phyloP scores from a whole-genome alignment of 2,113 vertebrate species.

The Xyrauchen texanus region DNA sequence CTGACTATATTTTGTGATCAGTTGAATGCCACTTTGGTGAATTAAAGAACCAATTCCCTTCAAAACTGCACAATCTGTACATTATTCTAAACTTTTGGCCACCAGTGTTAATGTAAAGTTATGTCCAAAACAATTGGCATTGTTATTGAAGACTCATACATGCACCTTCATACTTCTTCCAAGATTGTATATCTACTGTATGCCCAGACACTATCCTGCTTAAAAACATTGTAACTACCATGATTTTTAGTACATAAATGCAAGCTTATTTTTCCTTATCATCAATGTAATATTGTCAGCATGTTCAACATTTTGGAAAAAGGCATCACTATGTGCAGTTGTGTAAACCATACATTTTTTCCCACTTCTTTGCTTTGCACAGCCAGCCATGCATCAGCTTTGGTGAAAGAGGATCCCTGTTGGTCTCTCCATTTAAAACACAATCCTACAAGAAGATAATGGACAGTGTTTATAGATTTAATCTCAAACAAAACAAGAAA shows the following conservation, averaged over 20 bases:
- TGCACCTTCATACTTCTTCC: too few relatives aligned
- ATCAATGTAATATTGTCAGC: too few relatives aligned
- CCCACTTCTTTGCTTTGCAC: background rate
- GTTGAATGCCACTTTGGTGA: too few relatives aligned
- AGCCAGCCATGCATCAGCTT: background rate
- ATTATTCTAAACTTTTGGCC: too few relatives aligned
- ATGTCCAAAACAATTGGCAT: constrained; percentile 27
- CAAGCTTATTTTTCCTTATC: background rate
- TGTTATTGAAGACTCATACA: background rate
- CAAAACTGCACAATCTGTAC: too few relatives aligned
- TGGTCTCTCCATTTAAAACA: constrained; percentile 24
- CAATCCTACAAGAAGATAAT: constrained; percentile 35
- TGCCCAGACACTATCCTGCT: background rate
- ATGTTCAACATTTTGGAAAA: too few relatives aligned
- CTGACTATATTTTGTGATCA: too few relatives aligned
- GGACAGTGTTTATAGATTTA: constrained; percentile 42
- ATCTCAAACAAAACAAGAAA: constrained; percentile 33
- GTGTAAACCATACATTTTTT: background rate
- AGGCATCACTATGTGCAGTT: background rate
- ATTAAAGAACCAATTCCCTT: too few relatives aligned
- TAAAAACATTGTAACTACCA: too few relatives aligned
- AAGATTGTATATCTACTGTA: background rate
- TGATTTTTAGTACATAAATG: too few relatives aligned
- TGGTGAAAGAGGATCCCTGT: background rate
- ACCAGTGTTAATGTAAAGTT: background rate